A percentile compares a stretch with the other conserved stretches of the same genome.
phyloP scores from a whole-genome alignment of 2,113 vertebrate species.

The Malurus elegans region DNA sequence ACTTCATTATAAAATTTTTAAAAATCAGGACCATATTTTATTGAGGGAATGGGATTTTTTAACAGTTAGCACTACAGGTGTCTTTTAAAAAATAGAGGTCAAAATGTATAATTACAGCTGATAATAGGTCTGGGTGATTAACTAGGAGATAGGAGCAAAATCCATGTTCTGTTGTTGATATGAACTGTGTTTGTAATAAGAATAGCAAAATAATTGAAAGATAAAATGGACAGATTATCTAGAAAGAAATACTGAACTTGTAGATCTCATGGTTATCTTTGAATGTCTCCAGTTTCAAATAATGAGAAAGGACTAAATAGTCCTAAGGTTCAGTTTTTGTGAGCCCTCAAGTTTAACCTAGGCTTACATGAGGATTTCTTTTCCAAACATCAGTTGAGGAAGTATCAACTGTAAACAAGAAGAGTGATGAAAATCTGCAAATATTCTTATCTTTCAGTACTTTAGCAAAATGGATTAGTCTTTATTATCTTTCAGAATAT shows the following conservation, averaged over 20 bases:
- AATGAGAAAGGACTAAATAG: neutral
- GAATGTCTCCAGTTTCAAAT: neutral
- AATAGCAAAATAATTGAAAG: neutral
- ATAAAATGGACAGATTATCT: neutral
- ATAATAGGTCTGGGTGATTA: neutral
- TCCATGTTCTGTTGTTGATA: neutral
- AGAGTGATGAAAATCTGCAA: neutral
- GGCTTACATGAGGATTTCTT: neutral
- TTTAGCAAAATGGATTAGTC: neutral
- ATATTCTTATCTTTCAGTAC: neutral
- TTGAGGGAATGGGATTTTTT: neutral
- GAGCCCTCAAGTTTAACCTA: neutral
- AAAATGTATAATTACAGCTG: neutral
- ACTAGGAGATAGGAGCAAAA: neutral
- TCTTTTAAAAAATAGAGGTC: neutral
- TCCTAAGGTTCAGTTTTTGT: neutral
- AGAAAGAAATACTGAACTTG: neutral
- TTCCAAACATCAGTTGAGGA: neutral
- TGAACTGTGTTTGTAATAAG: neutral
- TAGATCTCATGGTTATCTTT: neutral
- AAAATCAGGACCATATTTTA: neutral
- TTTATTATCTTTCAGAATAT: too few species aligned
- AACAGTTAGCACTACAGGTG: accelerated
- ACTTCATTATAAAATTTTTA: neutral
- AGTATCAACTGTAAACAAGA: neutral